phyloP scores from a whole-genome alignment of 1,140 invertebrate species.

The Reticulitermes speratus region DNA sequence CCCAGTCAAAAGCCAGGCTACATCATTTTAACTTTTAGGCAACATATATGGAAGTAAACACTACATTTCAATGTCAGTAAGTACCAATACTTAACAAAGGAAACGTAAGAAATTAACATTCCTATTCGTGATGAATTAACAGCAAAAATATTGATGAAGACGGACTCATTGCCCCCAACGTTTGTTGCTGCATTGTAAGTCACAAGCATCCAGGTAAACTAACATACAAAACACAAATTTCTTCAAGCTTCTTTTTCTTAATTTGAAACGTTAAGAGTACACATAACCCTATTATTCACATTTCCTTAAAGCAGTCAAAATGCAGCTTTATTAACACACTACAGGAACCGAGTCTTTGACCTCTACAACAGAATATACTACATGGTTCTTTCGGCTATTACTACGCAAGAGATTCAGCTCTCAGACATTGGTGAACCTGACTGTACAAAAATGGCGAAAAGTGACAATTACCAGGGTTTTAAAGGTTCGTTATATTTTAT shows the following conservation, averaged over 20 bases:
- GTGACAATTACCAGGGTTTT: not conserved
- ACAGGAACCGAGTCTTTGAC: no score
- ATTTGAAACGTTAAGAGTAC: no score
- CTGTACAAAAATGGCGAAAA: not conserved
- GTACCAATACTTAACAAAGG: not conserved
- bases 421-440: not conserved
- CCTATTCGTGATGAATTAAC: not conserved
- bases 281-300: no score
- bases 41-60: not conserved
- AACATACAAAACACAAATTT: not conserved
- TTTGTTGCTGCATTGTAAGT: not conserved
- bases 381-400: no score
- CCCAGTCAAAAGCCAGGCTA: constrained; percentile 33
- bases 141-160: not conserved
- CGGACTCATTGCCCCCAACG: not conserved
- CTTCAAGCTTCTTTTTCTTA: not conserved
- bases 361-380: no score
- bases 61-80: not conserved
- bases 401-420: no score
- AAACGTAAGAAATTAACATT: not conserved
- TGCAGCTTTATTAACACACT: no score
- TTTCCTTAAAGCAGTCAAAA: no score
- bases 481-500: not conserved
- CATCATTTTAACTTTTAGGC: constrained; percentile 23
- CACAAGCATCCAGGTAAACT: not conserved